A percentile compares a stretch with the other conserved stretches of the same genome.
Conservation (phyloP, 1,140 invertebrate genomes). For the Ooceraea biroi region DNA sequence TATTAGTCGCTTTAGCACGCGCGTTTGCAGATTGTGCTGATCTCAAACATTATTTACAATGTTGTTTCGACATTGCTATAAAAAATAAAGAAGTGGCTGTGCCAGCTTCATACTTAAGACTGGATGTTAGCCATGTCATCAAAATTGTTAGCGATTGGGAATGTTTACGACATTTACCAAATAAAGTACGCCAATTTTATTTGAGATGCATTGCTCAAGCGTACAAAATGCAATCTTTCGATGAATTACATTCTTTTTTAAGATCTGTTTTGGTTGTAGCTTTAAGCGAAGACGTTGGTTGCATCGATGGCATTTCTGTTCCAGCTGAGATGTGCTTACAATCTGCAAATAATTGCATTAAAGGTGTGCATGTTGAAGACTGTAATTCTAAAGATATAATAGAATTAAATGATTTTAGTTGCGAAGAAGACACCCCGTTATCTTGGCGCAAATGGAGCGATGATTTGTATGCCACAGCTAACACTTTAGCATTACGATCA, state of each 20-base stretch:
- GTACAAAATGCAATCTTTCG: conserved; percentile 14
- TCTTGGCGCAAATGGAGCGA: background rate
- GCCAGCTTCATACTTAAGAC: background rate
- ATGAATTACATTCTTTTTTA: background rate
- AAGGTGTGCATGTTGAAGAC: background rate
- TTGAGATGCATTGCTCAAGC: background rate
- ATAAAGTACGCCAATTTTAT: conserved; percentile 14
- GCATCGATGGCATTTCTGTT: background rate
- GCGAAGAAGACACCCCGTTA: background rate
- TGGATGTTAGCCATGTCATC: background rate
- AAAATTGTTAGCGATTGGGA: background rate
- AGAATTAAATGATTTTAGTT: background rate
- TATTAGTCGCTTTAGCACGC: background rate
- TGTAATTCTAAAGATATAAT: background rate
- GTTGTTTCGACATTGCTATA: background rate
- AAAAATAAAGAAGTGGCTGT: background rate
- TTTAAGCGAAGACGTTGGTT: background rate
- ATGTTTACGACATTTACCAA: background rate
- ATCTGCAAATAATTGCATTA: conserved; percentile 11
- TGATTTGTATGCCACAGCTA: background rate
- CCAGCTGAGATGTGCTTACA: background rate
- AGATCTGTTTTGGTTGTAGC: background rate
- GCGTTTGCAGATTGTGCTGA: background rate
- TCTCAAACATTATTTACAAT: conserved; percentile 20
- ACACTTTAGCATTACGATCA: conserved; percentile 13